phyloP scores from a whole-genome alignment of 2,888 invertebrate species.

The Ctenicera cuprea region DNA sequence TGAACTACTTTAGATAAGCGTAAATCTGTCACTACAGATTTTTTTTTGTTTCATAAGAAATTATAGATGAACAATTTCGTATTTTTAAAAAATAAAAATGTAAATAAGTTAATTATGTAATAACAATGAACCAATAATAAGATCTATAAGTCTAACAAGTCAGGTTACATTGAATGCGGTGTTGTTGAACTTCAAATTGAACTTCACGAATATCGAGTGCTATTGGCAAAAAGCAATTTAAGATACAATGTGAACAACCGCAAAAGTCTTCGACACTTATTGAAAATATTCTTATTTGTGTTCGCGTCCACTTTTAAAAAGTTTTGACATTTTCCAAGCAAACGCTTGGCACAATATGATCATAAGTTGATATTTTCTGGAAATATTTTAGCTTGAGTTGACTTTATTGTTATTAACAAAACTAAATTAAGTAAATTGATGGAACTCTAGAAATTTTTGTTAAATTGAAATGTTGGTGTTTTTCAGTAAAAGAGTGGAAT shows the following conservation, averaged over 20 bases:
- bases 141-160: too few species aligned
- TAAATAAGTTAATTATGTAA: too few species aligned
- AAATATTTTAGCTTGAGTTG: not conserved
- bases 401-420: too few species aligned
- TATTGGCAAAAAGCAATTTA: constrained; percentile 12
- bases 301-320: constrained; percentile 7
- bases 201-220: not conserved
- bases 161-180: too few species aligned
- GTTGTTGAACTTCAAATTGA: constrained; percentile 9
- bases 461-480: too few species aligned
- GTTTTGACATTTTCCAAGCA: not conserved
- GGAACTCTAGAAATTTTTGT: too few species aligned
- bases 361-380: not conserved
- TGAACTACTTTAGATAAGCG: not conserved
- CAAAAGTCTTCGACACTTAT: constrained; percentile 26
- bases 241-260: constrained; percentile 20
- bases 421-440: too few species aligned
- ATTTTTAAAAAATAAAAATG: too few species aligned
- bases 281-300: constrained; percentile 21
- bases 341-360: not conserved
- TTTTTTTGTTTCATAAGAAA: too few species aligned
- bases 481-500: too few species aligned
- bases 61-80: too few species aligned
- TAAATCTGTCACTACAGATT: not conserved
- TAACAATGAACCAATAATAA: too few species aligned